Evolutionary conservation across 2,797 vertebrate genomes (phyloP).

Genomic region (Etheostoma perlongum): DNA sequence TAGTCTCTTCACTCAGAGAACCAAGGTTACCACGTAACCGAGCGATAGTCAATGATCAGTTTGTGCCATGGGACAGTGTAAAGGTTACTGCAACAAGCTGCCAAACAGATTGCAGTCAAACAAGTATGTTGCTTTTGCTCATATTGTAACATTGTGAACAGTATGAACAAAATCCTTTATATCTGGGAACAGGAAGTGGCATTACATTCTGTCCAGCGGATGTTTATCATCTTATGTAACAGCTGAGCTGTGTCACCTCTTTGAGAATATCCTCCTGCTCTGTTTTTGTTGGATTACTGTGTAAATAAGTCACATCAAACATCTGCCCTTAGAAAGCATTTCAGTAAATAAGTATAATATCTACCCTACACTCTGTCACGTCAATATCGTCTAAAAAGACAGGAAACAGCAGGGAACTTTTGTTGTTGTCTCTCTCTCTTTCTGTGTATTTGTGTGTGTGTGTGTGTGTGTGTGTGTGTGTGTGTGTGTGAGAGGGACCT

Average conservation of each 20-base stretch:
- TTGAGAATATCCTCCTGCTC: neutral
- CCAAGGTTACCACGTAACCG: too few relatives aligned
- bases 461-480: neutral
- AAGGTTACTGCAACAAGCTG: neutral
- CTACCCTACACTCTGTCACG: neutral
- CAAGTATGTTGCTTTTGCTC: neutral
- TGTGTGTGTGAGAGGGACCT: neutral
- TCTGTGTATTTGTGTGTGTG: neutral
- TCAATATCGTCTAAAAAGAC: constrained; percentile 14
- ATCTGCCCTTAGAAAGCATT: neutral
- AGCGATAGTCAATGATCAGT: neutral
- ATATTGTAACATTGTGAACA: neutral
- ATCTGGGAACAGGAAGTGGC: neutral
- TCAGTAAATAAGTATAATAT: neutral
- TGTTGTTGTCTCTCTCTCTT: neutral
- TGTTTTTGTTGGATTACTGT: neutral
- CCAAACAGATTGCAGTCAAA: neutral
- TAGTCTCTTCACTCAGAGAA: too few relatives aligned
- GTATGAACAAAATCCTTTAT: neutral
- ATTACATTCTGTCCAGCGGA: neutral
- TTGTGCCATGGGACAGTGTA: neutral
- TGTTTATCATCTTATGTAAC: constrained; percentile 2
- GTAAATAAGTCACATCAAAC: constrained; percentile 9
- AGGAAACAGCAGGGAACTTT: neutral
- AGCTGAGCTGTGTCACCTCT: neutral